phyloP scores from a whole-genome alignment of 2,797 vertebrate species.

The Cyclura pinguis region DNA sequence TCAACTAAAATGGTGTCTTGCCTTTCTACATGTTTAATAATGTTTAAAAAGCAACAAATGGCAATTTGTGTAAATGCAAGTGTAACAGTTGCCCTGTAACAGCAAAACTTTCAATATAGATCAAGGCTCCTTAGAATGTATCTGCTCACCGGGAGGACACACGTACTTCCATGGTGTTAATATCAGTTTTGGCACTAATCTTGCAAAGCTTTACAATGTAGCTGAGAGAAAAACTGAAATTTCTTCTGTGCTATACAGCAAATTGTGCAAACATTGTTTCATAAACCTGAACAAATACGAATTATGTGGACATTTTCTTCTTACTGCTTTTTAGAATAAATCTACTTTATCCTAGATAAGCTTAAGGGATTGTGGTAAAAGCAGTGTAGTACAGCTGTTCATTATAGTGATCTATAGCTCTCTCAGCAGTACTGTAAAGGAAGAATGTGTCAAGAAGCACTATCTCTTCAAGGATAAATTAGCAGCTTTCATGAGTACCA shows the following conservation, averaged over 20 bases:
- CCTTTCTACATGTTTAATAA: neutral
- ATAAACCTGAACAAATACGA: slow-evolving; percentile 41
- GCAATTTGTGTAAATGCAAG: slow-evolving; percentile 17
- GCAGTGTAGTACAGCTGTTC: slow-evolving; percentile 19
- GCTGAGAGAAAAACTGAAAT: neutral
- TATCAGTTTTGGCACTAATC: slow-evolving; percentile 2
- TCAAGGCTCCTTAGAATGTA: neutral
- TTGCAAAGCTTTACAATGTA: slow-evolving; percentile 12
- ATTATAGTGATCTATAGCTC: slow-evolving; percentile 37
- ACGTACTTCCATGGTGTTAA: neutral
- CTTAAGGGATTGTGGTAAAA: slow-evolving; percentile 48
- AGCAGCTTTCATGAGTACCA: neutral
- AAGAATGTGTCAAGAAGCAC: slow-evolving; percentile 45
- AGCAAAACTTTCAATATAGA: rapidly evolving
- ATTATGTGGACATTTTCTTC: slow-evolving; percentile 16
- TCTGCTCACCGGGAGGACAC: neutral
- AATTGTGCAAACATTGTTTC: slow-evolving; percentile 1
- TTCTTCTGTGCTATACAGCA: neutral
- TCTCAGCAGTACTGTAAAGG: slow-evolving; percentile 35
- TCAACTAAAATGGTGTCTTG: neutral
- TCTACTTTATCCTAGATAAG: slow-evolving; percentile 37
- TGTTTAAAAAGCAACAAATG: neutral
- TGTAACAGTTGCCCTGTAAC: slow-evolving; percentile 28
- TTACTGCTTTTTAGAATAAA: slow-evolving; percentile 50
- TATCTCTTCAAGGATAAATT: slow-evolving; percentile 54